phyloP scores from a whole-genome alignment of 2,888 invertebrate species.

The Melipona beecheii region DNA sequence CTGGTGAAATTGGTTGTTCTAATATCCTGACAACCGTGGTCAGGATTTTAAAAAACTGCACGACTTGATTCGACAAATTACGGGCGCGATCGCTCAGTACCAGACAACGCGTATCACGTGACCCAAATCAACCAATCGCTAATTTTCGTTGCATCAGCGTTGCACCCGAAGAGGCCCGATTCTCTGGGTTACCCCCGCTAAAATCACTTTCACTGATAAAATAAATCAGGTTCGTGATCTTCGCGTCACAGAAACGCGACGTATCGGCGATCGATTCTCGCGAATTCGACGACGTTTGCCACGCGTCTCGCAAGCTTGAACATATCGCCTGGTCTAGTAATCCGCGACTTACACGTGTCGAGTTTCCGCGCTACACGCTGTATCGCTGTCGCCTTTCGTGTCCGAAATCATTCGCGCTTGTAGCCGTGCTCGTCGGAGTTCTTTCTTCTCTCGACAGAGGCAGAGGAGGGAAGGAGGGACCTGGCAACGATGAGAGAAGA shows the following conservation, averaged over 20 bases:
- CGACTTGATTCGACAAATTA: too few species aligned
- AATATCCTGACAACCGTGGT: too few species aligned
- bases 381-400: not conserved
- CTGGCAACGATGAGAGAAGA: constrained; percentile 50
- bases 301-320: not conserved
- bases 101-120: too few species aligned
- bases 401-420: not conserved
- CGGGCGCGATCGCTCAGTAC: too few species aligned
- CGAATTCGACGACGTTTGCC: not conserved
- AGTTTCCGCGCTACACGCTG: not conserved
- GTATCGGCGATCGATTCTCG: not conserved
- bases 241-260: not conserved
- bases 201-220: too few species aligned
- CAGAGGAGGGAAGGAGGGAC: not conserved
- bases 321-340: not conserved
- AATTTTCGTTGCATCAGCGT: too few species aligned
- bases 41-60: too few species aligned
- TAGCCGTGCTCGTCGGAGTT: too few species aligned
- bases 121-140: too few species aligned
- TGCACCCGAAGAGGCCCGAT: too few species aligned
- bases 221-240: too few species aligned
- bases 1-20: not conserved
- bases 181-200: too few species aligned
- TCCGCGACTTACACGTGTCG: constrained; percentile 1
- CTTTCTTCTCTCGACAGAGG: not conserved